phyloP scores from a whole-genome alignment of 2,888 invertebrate genomes.

The Corbicula japonica region DNA sequence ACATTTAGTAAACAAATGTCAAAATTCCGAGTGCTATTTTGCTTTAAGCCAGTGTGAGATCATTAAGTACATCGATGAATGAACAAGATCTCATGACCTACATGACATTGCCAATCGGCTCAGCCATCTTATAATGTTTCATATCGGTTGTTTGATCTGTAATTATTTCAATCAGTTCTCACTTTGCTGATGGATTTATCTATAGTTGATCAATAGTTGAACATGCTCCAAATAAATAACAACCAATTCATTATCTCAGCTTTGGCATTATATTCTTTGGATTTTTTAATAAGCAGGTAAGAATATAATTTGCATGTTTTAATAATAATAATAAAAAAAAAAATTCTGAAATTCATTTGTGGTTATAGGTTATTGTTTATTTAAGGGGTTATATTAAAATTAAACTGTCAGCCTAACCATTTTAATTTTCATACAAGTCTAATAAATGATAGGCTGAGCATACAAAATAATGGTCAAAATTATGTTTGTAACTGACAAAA shows the following conservation, averaged over 20 bases:
- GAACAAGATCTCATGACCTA: background rate
- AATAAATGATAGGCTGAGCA: no score
- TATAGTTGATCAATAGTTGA: background rate
- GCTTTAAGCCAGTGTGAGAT: background rate
- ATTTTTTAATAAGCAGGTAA: background rate
- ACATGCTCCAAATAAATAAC: conserved; percentile 10
- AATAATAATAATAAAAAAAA: background rate
- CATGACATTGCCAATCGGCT: no score
- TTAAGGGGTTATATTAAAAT: background rate
- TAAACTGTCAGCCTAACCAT: background rate
- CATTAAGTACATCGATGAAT: conserved; percentile 17
- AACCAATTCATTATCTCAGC: background rate
- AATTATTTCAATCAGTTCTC: background rate
- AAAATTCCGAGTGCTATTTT: no score
- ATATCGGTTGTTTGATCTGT: conserved; percentile 11
- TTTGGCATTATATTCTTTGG: background rate
- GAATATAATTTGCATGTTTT: background rate
- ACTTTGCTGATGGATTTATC: background rate
- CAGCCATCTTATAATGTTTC: no score
- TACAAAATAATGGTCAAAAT: no score
- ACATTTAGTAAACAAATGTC: no score
- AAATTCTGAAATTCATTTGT: background rate
- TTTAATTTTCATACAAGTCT: no score
- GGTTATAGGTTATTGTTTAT: no score
- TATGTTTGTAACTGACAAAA: no score